These are phyloP conservation scores for Toxotes chatareus DNA, from an alignment of 2,113 vertebrate genomes.

Conservation along the genomic window DNA sequence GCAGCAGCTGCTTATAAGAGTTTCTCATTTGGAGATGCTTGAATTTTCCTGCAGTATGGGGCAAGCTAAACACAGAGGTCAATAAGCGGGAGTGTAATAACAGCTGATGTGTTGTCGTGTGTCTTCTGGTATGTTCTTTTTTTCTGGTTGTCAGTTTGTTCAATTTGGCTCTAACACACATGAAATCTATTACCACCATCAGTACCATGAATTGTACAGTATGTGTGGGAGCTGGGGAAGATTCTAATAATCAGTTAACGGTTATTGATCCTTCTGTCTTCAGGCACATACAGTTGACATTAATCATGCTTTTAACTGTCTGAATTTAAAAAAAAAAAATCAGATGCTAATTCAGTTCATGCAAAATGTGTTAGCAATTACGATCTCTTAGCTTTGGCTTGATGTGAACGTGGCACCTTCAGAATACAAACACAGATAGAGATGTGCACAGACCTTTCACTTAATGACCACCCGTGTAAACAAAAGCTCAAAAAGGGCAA, in stretches of 20 bases:
- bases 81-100: constrained; percentile 73
- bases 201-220: constrained; percentile 3
- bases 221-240: constrained; percentile 6
- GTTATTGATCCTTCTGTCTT: constrained; percentile 52
- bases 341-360: constrained; percentile 40
- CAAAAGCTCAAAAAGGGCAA: constrained; percentile 67
- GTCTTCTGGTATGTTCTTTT: constrained; percentile 44
- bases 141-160: constrained; percentile 27
- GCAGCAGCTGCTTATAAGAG: constrained; percentile 50
- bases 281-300: constrained; percentile 26
- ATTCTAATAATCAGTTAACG: constrained; percentile 35
- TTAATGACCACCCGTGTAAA: constrained; percentile 68
- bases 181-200: constrained; percentile 46
- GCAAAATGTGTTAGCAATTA: constrained; percentile 57
- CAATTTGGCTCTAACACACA: constrained; percentile 57
- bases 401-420: constrained; percentile 20
- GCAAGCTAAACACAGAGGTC: constrained; percentile 73
- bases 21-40: constrained; percentile 50
- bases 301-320: constrained; percentile 45
- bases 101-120: constrained; percentile 58
- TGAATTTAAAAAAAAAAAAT: constrained; percentile 17
- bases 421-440: constrained; percentile 53
- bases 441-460: constrained; percentile 68
- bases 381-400: constrained; percentile 6
- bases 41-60: constrained; percentile 39